These are phyloP conservation scores for Rhynchomys soricoides DNA, from an alignment of 2,113 vertebrate genomes.

Conservation along the genomic window DNA sequence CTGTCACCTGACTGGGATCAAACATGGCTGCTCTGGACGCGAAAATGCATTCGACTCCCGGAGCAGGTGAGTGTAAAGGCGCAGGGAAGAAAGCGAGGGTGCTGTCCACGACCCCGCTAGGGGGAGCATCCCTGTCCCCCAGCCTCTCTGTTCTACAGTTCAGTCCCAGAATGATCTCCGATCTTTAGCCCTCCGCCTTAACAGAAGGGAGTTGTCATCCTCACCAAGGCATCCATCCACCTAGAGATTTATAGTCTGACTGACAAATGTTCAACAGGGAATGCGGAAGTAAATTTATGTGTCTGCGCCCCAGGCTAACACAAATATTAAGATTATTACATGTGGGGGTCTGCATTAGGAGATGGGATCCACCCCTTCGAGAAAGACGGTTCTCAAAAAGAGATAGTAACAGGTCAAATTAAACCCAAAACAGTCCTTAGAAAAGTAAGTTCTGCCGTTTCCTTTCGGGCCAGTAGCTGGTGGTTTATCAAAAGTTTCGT, in stretches of 20 bases:
- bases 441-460: slow-evolving; percentile 28
- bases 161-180: not conserved
- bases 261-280: not conserved
- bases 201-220: not conserved
- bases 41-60: not conserved
- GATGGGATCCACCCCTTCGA: not conserved
- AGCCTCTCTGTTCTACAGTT: not conserved
- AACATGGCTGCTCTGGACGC: slow-evolving; percentile 73
- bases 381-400: slow-evolving; percentile 44
- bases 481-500: not conserved
- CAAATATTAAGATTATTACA: not conserved
- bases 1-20: slow-evolving; percentile 73
- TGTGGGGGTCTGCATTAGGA: not conserved
- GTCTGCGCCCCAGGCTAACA: not conserved
- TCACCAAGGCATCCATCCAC: slow-evolving; percentile 32
- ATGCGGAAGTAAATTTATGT: not conserved
- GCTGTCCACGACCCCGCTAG: not conserved
- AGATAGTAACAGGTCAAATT: not conserved
- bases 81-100: not conserved
- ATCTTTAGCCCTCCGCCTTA: not conserved
- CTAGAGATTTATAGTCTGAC: slow-evolving; percentile 37
- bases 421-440: slow-evolving; percentile 24
- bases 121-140: not conserved
- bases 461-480: not conserved
- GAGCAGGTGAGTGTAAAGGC: slow-evolving; percentile 66